Evolutionary conservation across 2,113 vertebrate genomes (phyloP).

Genomic region (Corythornis madagascariensis): DNA sequence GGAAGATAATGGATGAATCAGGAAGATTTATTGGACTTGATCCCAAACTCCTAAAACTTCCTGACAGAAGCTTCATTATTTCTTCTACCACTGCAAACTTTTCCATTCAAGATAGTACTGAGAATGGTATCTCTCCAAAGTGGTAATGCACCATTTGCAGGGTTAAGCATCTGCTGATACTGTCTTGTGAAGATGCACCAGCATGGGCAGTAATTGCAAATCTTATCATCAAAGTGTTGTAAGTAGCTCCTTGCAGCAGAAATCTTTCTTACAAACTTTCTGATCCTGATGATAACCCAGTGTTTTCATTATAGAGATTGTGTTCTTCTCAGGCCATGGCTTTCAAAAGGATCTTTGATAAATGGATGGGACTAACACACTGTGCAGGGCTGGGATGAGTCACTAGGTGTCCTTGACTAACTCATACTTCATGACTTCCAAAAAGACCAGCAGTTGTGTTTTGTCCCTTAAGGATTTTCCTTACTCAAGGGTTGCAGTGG

Average conservation of each 20-base stretch:
- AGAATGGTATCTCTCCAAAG: neutral
- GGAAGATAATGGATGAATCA: constrained; percentile 45
- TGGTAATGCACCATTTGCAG: neutral
- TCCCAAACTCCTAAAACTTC: constrained; percentile 34
- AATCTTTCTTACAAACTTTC: neutral
- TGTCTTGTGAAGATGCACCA: neutral
- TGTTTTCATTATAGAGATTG: neutral
- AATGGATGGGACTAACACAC: neutral
- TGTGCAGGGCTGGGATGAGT: neutral
- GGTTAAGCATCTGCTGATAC: neutral
- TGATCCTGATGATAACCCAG: neutral
- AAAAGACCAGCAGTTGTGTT: neutral
- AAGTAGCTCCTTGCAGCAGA: neutral
- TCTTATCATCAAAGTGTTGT: neutral
- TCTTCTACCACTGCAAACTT: constrained; percentile 7
- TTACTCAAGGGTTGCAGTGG: neutral
- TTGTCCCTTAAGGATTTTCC: neutral
- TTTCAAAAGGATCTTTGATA: neutral
- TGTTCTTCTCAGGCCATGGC: neutral
- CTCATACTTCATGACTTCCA: neutral
- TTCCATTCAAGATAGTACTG: neutral
- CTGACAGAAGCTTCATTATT: constrained; percentile 12
- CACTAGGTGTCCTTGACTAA: neutral
- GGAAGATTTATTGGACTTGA: constrained; percentile 42
- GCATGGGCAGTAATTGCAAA: neutral